Evolutionary conservation across 2,113 vertebrate species (phyloP), one percentile per base, ranked within the genome.

Genomic region (Lophura nycthemera): DNA sequence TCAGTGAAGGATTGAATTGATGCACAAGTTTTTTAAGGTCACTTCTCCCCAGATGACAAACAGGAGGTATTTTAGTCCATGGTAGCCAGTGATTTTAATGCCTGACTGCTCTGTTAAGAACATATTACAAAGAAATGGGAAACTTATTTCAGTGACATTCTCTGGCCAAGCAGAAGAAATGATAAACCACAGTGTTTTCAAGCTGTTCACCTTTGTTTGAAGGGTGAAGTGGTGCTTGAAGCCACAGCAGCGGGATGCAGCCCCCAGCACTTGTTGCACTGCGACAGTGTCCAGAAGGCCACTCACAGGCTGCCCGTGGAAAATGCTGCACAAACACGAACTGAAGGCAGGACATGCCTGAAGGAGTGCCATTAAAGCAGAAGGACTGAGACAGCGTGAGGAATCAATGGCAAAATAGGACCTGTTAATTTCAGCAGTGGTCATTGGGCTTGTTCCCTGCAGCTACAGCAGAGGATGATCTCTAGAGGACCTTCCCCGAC

Each of bases 111-210:
- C 76, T 90, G n/a, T 61, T 13, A 29, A 90, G 76, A 80, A 43
- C n/a, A 32, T 8, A 6, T 40, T 65, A 25, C 38, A 30, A 92
- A 91, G 64, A 54, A 63, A 76, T 81, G 30, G 24, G 16, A 60
- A 84, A 57, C 9, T 74, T 52, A 11, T 17, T 74, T 63, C 66
- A 47, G 14, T 38, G 79, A 14, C 17, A 60, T 88, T 77, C 56
- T 66, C 57, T 60, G 80, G 13, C 42, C 73, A 48, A 71, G 66
- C 11, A 20, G 59, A 40, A 80, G 43, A 38, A 61, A 27, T 2
- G 0, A 25, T 2, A 66, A 82, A 47, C 56, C 0, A 0, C 29
- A 2, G 1, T 32, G 56, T 45, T 73, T 92, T 74, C 25, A 30
- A 9, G 50, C 11, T 83, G 24, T 21, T 70, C 7, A 27, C 21